Percentiles rank a stretch among this genome's conserved stretches.
phyloP scores from a whole-genome alignment of 2,888 invertebrate species.

The Scaptomyza flava region DNA sequence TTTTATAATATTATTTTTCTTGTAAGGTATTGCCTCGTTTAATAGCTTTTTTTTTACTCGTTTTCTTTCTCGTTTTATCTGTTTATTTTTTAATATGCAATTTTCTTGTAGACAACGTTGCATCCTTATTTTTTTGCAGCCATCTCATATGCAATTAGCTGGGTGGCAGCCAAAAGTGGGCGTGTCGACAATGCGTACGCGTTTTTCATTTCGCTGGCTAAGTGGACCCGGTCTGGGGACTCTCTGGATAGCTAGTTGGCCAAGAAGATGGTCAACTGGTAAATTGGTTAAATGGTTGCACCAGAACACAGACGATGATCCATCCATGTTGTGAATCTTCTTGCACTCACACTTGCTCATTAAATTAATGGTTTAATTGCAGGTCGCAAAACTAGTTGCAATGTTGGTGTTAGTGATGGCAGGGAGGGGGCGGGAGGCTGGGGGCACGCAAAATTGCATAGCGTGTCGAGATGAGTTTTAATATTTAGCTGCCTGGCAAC shows the following conservation, averaged over 20 bases:
- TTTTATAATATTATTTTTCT: background rate
- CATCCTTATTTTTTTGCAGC: conserved; percentile 15
- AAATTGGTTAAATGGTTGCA: conserved; percentile 13
- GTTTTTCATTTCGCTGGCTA: conserved; percentile 67
- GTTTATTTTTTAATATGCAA: conserved; percentile 51
- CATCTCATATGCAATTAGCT: conserved; percentile 49
- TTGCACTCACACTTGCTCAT: conserved; percentile 61
- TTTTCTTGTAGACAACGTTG: conserved; percentile 42
- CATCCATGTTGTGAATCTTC: conserved; percentile 30
- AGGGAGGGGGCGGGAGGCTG: background rate
- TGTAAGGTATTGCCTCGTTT: background rate
- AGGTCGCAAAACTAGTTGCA: conserved; percentile 25
- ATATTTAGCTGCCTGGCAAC: conserved; percentile 49
- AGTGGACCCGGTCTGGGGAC: conserved; percentile 28
- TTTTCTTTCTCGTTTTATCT: background rate
- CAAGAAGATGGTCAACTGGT: conserved; percentile 1
- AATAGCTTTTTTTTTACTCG: background rate
- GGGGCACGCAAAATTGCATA: conserved; percentile 40
- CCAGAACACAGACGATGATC: conserved; percentile 8
- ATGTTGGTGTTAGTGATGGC: background rate
- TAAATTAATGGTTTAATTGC: conserved; percentile 79
- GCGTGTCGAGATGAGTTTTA: conserved; percentile 54
- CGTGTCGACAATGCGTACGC: conserved; percentile 61
- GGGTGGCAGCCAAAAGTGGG: conserved; percentile 70
- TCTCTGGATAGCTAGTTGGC: background rate